Conservation (phyloP, 2,797 vertebrate species). For the Scomberomorus guttatus region DNA sequence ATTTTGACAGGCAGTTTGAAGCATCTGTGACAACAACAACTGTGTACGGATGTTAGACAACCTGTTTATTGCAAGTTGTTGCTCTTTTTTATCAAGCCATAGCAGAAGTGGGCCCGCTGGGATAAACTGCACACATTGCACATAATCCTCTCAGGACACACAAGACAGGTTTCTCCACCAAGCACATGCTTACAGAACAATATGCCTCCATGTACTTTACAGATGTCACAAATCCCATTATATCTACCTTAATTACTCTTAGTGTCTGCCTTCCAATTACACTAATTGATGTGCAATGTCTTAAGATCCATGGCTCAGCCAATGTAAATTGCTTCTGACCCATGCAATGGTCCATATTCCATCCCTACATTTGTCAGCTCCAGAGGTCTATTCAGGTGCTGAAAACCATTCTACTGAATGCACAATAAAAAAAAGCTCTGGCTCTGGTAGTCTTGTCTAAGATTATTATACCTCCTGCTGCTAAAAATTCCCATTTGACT, state of each 20-base stretch:
- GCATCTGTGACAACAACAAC: conserved; percentile 25
- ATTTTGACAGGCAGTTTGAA: conserved; percentile 35
- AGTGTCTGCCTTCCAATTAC: conserved; percentile 20
- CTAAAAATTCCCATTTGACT: conserved; percentile 37
- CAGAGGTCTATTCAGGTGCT: conserved; percentile 24
- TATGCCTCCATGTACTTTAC: conserved; percentile 14
- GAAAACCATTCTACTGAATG: conserved; percentile 50
- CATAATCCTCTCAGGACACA: conserved; percentile 33
- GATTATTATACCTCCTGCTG: conserved; percentile 43
- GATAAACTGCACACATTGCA: conserved; percentile 2
- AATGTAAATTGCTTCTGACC: background rate
- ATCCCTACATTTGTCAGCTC: conserved; percentile 33
- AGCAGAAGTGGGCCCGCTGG: conserved; percentile 6
- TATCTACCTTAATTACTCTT: conserved; percentile 24
- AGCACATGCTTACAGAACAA: conserved; percentile 14
- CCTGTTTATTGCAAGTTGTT: conserved; percentile 13
- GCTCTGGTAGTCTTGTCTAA: conserved; percentile 53
- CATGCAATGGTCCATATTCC: conserved; percentile 3
- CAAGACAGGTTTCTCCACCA: conserved; percentile 7
- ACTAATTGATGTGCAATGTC: conserved; percentile 20
- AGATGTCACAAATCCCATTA: conserved; percentile 40
- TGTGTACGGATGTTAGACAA: conserved; percentile 10
- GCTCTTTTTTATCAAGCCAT: conserved; percentile 1
- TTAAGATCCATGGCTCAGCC: conserved; percentile 15
- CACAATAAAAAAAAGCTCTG: conserved; percentile 58